phyloP scores from a whole-genome alignment of 2,888 invertebrate genomes.

The Aleiodes alternator region DNA sequence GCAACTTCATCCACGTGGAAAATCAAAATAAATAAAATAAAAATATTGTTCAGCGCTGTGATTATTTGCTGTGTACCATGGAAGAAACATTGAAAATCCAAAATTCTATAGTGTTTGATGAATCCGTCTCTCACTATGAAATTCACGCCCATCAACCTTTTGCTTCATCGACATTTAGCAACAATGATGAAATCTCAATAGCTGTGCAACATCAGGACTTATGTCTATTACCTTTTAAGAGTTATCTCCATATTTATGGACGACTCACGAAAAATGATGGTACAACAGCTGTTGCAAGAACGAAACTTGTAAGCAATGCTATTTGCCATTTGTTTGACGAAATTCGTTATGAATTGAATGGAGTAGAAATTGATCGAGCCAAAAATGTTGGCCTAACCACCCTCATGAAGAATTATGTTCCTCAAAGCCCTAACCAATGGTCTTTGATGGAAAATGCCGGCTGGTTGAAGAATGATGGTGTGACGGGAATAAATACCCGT shows the following conservation, averaged over 20 bases:
- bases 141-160: slow-evolving; percentile 48
- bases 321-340: slow-evolving; percentile 65
- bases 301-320: slow-evolving; percentile 43
- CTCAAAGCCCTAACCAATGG: slow-evolving; percentile 53
- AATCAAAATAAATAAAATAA: background rate
- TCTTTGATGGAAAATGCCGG: slow-evolving; percentile 47
- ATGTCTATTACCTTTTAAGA: slow-evolving; percentile 45
- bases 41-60: background rate
- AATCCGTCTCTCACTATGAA: slow-evolving; percentile 48
- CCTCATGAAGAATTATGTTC: slow-evolving; percentile 66
- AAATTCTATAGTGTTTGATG: slow-evolving; percentile 40
- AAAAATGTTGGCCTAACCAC: too few species aligned
- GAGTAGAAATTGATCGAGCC: too few species aligned
- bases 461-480: slow-evolving; percentile 42
- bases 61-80: slow-evolving; percentile 25
- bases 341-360: too few species aligned
- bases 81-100: slow-evolving; percentile 43
- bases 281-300: background rate
- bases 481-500: too few species aligned
- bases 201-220: slow-evolving; percentile 48
- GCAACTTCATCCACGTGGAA: background rate
- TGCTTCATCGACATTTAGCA: slow-evolving; percentile 46
- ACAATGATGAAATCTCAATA: slow-evolving; percentile 54
- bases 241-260: slow-evolving; percentile 49
- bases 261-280: slow-evolving; percentile 32